These are phyloP conservation scores for Rhinolophus sinicus DNA, from an alignment of 2,113 vertebrate genomes.

Conservation along the genomic window DNA sequence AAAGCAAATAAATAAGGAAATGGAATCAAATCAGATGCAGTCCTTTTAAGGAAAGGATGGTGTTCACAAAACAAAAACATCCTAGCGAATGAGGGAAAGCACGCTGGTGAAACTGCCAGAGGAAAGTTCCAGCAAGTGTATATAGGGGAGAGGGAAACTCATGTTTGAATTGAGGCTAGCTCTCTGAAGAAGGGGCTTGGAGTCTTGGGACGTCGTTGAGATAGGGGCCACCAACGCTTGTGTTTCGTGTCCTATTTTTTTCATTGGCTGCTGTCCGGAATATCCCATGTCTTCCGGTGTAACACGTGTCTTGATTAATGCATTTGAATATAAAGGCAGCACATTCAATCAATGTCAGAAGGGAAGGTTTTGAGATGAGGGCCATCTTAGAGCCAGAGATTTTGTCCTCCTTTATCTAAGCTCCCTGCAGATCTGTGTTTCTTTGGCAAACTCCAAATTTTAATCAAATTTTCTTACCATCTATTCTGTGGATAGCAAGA, in stretches of 20 bases:
- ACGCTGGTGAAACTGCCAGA: not conserved
- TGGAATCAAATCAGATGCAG: constrained; percentile 16
- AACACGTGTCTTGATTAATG: not conserved
- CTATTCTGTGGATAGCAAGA: not conserved
- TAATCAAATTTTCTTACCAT: not conserved
- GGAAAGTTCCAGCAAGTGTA: not conserved
- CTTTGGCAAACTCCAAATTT: not conserved
- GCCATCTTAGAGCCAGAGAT: not conserved
- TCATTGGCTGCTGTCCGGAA: not conserved
- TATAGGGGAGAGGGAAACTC: not conserved
- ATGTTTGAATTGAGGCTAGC: not conserved
- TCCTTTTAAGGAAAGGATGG: constrained; percentile 11
- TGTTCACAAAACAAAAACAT: constrained; percentile 36
- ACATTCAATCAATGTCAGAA: not conserved
- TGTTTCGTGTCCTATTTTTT: not conserved
- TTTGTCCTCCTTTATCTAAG: not conserved
- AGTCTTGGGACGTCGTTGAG: not conserved
- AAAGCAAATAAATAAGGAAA: constrained; percentile 32
- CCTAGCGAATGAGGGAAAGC: not conserved
- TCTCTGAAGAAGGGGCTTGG: not conserved
- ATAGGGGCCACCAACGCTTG: too few species aligned
- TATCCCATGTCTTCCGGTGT: not conserved
- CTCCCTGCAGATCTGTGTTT: not conserved
- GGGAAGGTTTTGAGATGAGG: not conserved
- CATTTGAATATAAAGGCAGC: not conserved